A percentile compares a stretch with the other conserved stretches of the same genome.
Conservation (phyloP, 2,797 vertebrate species). For the Neomorphus geoffroyi region DNA sequence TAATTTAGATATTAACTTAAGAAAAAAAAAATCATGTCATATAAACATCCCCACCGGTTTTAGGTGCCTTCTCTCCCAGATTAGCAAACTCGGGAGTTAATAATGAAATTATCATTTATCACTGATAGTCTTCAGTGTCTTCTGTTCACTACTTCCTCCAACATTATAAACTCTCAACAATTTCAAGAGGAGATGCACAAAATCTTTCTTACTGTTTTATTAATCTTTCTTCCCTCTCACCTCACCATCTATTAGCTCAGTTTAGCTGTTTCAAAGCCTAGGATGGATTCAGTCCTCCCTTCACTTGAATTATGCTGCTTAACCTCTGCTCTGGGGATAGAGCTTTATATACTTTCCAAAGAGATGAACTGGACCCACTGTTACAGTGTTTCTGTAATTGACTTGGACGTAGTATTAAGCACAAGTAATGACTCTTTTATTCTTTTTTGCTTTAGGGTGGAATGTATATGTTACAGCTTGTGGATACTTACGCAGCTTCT, state of each 20-base stretch:
- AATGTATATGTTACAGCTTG: slow-evolving; percentile 97
- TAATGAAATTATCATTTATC: neutral
- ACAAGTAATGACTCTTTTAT: neutral
- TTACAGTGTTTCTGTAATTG: neutral
- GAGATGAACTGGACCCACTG: neutral
- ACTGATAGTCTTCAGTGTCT: neutral
- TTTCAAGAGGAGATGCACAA: neutral
- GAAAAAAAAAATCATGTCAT: too few relatives aligned
- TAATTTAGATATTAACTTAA: neutral
- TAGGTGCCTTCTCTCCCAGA: neutral
- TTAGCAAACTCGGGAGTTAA: neutral
- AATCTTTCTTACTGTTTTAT: neutral
- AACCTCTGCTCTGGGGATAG: neutral
- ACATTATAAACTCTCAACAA: neutral
- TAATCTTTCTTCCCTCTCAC: neutral
- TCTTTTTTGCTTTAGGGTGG: slow-evolving; percentile 82
- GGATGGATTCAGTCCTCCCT: neutral
- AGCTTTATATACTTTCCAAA: neutral
- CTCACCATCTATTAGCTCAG: neutral
- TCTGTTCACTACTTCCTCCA: neutral
- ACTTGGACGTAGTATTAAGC: accelerated
- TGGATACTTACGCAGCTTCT: slow-evolving; percentile 95
- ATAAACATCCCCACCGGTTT: neutral
- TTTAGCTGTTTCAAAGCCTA: neutral
- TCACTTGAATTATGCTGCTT: neutral